Evolutionary conservation across 2,888 invertebrate genomes (phyloP).

Genomic region (Macaria liturata): DNA sequence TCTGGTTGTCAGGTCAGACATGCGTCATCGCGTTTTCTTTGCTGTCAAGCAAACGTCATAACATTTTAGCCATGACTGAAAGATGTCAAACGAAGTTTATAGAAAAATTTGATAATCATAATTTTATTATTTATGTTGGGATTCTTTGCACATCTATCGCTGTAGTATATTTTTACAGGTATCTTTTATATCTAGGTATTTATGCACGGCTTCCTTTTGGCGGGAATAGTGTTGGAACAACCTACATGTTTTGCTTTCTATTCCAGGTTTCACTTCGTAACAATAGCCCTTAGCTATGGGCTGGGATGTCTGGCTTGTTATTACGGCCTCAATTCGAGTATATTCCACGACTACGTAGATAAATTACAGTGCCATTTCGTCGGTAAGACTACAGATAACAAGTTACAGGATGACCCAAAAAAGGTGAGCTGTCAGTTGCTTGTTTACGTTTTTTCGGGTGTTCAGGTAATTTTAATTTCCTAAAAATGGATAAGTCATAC

Average conservation of each 20-base stretch:
- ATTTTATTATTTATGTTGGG: conserved; percentile 74
- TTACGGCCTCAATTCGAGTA: conserved; percentile 65
- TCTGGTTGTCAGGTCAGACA: no score
- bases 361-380: conserved; percentile 68
- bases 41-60: conserved; percentile 54
- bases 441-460: conserved; percentile 9
- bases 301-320: conserved; percentile 80
- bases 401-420: conserved; percentile 43
- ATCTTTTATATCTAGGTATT: conserved; percentile 29
- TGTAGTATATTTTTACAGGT: conserved; percentile 75
- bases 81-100: conserved; percentile 77
- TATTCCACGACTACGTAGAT: conserved; percentile 62
- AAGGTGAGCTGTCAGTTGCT: conserved; percentile 53
- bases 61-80: conserved; percentile 77
- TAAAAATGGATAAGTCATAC: neutral
- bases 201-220: conserved; percentile 28
- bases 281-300: conserved; percentile 72
- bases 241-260: conserved; percentile 46
- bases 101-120: conserved; percentile 75
- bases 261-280: conserved; percentile 75
- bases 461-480: neutral
- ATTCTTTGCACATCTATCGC: conserved; percentile 62
- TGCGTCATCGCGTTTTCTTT: neutral
- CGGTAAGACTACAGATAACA: conserved; percentile 45
- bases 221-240: conserved; percentile 41